phyloP scores from a whole-genome alignment of 2,797 vertebrate species.

The Lateolabrax maculatus region DNA sequence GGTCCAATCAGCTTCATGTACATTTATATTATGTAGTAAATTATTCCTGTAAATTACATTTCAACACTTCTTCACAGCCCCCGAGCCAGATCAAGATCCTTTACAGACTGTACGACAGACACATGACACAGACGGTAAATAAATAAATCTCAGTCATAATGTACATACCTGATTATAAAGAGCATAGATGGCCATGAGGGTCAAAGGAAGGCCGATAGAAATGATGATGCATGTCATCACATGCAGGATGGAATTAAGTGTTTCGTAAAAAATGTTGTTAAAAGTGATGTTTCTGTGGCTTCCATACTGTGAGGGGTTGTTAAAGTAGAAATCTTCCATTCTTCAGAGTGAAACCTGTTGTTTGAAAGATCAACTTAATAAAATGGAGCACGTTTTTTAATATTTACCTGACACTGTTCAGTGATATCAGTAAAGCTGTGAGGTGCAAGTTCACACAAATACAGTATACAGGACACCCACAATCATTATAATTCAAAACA shows the following conservation, averaged over 20 bases:
- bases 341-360: slow-evolving; percentile 12
- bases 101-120: not conserved
- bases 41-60: not conserved
- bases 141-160: not conserved
- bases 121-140: not conserved
- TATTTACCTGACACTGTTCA: no score
- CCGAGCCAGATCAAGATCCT: not conserved
- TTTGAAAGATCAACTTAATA: not conserved
- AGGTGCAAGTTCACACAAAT: no score
- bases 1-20: not conserved
- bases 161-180: slow-evolving; percentile 11
- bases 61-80: not conserved
- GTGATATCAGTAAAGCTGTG: no score
- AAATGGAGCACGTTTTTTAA: not conserved
- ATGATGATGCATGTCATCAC: not conserved
- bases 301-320: no score
- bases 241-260: no score
- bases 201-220: not conserved
- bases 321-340: not conserved
- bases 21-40: not conserved
- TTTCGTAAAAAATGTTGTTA: no score
- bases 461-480: no score
- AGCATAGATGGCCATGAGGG: not conserved
- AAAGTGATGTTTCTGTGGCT: not conserved
- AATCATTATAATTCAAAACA: no score